Base-by-base conservation (phyloP, 2,888 invertebrate genomes). In the Podabrus alpinus region DNA sequence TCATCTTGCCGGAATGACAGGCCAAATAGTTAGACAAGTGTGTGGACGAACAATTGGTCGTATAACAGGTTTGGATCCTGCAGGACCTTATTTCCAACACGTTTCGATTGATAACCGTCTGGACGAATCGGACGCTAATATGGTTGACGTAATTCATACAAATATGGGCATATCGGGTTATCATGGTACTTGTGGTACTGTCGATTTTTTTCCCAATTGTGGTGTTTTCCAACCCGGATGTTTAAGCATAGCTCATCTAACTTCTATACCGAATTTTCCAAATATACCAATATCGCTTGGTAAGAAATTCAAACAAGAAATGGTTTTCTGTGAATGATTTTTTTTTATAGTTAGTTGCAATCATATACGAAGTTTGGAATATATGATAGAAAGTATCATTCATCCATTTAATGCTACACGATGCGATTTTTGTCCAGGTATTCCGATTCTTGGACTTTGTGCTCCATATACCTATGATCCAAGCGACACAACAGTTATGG, bases 61-160 rank as follows among this genome's bases (percentile, higher is more conserved):
- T 10, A 69, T 73, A 21, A 69, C 73, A 21, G 73, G 59, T n/a
- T 60, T 73, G 15, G 73, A 73, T 69, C 73, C 73, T 16, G 69
- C 69, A 13, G 69, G 66, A 59, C 73, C 73, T 1, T 21, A 69
- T 7, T 69, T 45, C 17, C 73, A 73, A 17, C n/a, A 9, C n/a
- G 10, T 15, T 7, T 15, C 69, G 0, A 10, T 15, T 1, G 1
- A 11, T 1, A 21, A 59, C 19, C 15, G 69, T 5, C 25, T 73
- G 11, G 24, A 64, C 16, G 21, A 7, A 10, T 7, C 59, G 2
- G 73, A 73, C 59, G 73, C 69, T 21, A 9, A 10, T 5, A 16
- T 64, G 11, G 69, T 73, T 9, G 73, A 73, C 11, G 69, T 69
- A 24, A 69, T 73, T 66, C 73, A 73, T 13, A 25, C 69, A 7